These are phyloP conservation scores for Melospiza georgiana DNA, from an alignment of 2,113 vertebrate species.

Conservation along the genomic window DNA sequence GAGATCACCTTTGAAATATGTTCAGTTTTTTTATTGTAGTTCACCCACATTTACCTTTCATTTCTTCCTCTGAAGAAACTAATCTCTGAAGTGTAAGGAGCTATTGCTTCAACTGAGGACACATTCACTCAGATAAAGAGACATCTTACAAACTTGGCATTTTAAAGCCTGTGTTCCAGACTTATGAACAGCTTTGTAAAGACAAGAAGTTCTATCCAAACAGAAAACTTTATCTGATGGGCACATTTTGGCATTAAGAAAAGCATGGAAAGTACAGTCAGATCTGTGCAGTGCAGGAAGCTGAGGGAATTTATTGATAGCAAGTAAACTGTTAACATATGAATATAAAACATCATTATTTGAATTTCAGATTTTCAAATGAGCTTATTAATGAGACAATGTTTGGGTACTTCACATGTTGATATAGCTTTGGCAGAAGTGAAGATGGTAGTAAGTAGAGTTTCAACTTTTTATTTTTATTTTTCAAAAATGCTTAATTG, in stretches of 20 bases:
- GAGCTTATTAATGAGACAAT: background rate
- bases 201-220: conserved; percentile 20
- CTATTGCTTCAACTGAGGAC: background rate
- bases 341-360: background rate
- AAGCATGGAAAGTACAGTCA: background rate
- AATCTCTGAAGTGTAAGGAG: background rate
- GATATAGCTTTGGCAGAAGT: background rate
- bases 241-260: background rate
- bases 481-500: background rate
- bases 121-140: background rate
- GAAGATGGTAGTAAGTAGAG: background rate
- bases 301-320: background rate
- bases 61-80: background rate
- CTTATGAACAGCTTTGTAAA: conserved; percentile 11
- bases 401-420: background rate
- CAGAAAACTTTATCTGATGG: conserved; percentile 53
- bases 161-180: conserved; percentile 15
- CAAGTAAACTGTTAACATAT: background rate
- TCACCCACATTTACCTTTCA: background rate
- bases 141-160: background rate
- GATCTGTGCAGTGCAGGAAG: background rate
- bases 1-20: background rate
- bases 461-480: background rate
- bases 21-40: background rate
- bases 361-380: background rate